phyloP scores from a whole-genome alignment of 2,888 invertebrate genomes.

The Tupiocoris notatus region DNA sequence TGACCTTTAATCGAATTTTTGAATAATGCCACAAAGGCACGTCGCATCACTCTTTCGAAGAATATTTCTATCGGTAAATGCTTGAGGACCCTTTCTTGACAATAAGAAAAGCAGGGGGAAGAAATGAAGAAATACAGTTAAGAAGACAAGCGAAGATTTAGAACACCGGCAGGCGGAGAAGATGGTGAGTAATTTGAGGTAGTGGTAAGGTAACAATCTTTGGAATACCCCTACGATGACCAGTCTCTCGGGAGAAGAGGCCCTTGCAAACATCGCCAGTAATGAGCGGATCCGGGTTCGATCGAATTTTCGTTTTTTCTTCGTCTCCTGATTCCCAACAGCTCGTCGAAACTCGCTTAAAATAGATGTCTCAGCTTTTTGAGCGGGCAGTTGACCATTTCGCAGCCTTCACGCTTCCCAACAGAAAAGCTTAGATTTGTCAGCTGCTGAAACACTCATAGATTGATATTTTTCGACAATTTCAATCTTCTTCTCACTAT shows the following conservation, averaged over 20 bases:
- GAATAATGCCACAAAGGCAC: slow-evolving; percentile 3
- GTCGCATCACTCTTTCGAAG: slow-evolving; percentile 1
- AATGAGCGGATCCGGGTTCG: no score
- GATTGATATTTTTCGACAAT: no score
- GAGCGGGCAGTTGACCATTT: no score
- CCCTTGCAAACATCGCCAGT: neutral
- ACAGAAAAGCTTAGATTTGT: neutral
- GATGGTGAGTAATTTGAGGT: neutral
- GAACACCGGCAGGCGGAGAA: neutral
- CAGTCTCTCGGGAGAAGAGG: no score
- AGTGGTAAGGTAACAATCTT: no score
- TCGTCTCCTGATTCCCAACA: no score
- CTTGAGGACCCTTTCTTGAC: neutral
- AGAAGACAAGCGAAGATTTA: slow-evolving; percentile 20
- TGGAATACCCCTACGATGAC: neutral
- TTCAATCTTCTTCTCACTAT: no score
- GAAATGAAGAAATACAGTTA: neutral
- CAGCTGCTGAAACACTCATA: no score
- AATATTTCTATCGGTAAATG: neutral
- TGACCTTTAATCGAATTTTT: slow-evolving; percentile 36
- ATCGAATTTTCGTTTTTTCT: no score
- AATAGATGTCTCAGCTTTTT: no score
- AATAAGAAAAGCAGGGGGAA: neutral
- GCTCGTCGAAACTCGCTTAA: no score
- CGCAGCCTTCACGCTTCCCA: no score